Base-by-base conservation (phyloP, 2,797 vertebrate genomes). In the Bradypus variegatus region DNA sequence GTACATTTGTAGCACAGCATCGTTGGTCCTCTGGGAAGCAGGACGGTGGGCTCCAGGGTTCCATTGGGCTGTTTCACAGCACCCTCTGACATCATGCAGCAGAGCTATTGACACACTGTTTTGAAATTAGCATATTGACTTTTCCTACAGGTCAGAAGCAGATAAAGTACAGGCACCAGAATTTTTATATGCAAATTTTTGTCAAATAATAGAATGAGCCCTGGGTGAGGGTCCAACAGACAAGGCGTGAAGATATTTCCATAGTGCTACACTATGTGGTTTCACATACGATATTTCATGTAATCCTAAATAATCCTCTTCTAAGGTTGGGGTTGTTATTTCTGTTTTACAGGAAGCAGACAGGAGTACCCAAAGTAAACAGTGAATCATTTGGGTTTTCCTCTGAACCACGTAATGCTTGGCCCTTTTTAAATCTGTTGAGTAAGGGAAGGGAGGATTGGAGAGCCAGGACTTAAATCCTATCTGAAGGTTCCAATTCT, bases 181-280 rank as follows among this genome's bases (percentile, higher is more conserved):
- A 19, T 29, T 33, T 53, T 65, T 84, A 36, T 21, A 1, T 55
- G 4, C 73, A 25, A 14, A 2, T n/a, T 8, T 31, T 18, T 48
- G 58, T 62, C 31, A 60, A 31, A 18, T 15, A 65, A 64, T 8
- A 31, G 38, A 10, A 5, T 5, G 67, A 83, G 83, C 16, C 45
- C 16, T 9, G 25, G 15, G 5, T 50, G 2, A 3, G 2, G 50
- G 31, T 21, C 73, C 12, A 72, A 27, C n/a, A 33, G n/a, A 19
- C 38, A 9, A 64, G 31, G 27, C 72, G 10, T 41, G 11, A 53
- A 48, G 2, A 4, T 18, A 11, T 83, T 64, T 13, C 15, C 50
- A 1, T 19, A 14, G 13, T 2, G 15, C 11, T 1, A 0, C 6
- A 0, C 33, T 2, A 8, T 55, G 27, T 4, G 21, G 33, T 27